Evolutionary conservation across 2,113 vertebrate genomes (phyloP), one percentile per base, ranked within the genome.

Genomic region (Lophotis ruficrista): DNA sequence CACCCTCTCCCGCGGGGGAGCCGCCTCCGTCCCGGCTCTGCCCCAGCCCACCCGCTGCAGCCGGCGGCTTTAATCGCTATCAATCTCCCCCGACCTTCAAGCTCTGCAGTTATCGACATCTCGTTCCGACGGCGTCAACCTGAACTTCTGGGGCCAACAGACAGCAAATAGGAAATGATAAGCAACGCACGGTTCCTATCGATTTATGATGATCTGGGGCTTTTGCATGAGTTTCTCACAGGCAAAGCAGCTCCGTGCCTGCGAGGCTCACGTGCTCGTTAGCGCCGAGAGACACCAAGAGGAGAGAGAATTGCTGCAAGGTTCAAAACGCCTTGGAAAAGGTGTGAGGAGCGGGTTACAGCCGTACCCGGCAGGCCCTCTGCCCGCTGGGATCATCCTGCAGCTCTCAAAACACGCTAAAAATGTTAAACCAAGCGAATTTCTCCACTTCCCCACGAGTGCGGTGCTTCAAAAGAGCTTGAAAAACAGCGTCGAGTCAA

Each of bases 201-300:
- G 96, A 97, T 96, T 94, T 93, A 92, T 85, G 94, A 96, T 95
- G 94, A 95, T 95, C 73, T 79, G 76, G 87, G 78, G 45, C 72
- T 77, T 97, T 96, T 88, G 82, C 89, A 68, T 28, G 89, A 84
- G 87, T 90, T 92, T 96, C 92, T 92, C 79, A 12, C 50, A 35
- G 72, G 76, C 70, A 61, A 37, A 81, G 86, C n/a, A 57, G 91
- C 75, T 80, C 90, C 8, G 27, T 3, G 31, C 47, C 79, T 11
- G 2, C 7, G 2, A 48, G 69, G 75, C 48, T 90, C 47, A 8
- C 0, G 0, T 0, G 2, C 62, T 76, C 0, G 1, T 73, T 51
- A n/a, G 45, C 31, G 6, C 48, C 2, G 3, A 50, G 66, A 56
- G 68, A 75, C 5, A 14, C 1, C 3, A 47, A 45, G 9, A 38